Evolutionary conservation across 1,140 invertebrate species (phyloP).

Genomic region (Psilanteris sp.): DNA sequence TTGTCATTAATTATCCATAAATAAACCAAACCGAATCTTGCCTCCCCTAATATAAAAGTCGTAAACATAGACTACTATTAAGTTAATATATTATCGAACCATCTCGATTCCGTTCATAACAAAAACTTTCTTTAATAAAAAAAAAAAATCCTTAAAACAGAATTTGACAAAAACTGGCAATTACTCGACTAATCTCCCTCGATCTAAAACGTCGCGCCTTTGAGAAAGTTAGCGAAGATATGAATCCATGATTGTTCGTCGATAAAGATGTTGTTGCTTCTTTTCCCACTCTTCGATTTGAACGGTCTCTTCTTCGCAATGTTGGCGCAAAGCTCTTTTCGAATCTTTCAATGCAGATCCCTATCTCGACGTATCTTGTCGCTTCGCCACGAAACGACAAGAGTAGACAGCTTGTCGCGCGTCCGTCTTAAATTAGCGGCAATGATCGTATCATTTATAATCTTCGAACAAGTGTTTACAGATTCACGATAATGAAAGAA

Average conservation of each 20-base stretch:
- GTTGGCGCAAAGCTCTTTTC: slow-evolving; percentile 38
- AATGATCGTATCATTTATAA: slow-evolving; percentile 53
- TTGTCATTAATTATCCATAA: too few species aligned
- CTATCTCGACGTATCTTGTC: slow-evolving; percentile 61
- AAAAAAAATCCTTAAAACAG: slow-evolving; percentile 16
- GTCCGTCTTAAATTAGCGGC: slow-evolving; percentile 56
- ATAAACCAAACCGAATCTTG: too few species aligned
- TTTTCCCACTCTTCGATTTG: slow-evolving; percentile 51
- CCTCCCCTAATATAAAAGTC: slow-evolving; percentile 13
- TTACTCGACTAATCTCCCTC: slow-evolving; percentile 24
- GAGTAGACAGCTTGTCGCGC: slow-evolving; percentile 57
- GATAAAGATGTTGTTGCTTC: slow-evolving; percentile 65
- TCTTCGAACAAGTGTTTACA: slow-evolving; percentile 61
- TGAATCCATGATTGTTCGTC: slow-evolving; percentile 45
- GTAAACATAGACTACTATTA: slow-evolving; percentile 18
- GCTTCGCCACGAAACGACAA: slow-evolving; percentile 46
- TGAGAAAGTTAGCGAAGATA: slow-evolving; percentile 48
- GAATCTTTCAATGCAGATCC: slow-evolving; percentile 59
- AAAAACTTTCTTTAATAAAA: slow-evolving; percentile 19
- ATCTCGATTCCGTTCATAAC: not conserved
- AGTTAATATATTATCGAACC: slow-evolving; percentile 36
- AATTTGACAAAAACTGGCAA: slow-evolving; percentile 53
- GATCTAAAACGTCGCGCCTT: slow-evolving; percentile 46
- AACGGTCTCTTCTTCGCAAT: slow-evolving; percentile 18
- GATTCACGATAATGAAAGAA: slow-evolving; percentile 58